phyloP scores from a whole-genome alignment of 2,113 vertebrate genomes.

The Vireo altiloquus region DNA sequence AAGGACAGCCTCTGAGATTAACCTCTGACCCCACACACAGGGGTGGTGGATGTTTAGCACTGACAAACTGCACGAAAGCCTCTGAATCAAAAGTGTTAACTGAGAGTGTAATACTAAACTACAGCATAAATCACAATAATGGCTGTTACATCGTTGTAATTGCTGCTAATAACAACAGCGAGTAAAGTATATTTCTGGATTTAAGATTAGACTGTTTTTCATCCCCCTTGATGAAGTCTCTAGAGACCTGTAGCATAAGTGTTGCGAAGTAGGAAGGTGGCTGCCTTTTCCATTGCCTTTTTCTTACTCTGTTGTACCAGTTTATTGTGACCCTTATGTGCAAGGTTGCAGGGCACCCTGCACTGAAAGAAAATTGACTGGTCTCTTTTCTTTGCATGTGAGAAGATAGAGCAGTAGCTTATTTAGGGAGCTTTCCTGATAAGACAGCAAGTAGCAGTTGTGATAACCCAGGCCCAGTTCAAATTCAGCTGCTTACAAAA shows the following conservation, averaged over 20 bases:
- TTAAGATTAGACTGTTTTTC: background rate
- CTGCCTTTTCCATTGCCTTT: background rate
- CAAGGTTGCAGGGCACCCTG: background rate
- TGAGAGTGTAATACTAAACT: background rate
- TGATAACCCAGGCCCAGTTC: background rate
- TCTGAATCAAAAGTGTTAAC: background rate
- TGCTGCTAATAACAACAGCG: background rate
- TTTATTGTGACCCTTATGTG: background rate
- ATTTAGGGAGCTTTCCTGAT: conserved; percentile 42
- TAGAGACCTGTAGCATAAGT: background rate
- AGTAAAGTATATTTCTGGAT: background rate
- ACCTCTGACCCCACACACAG: background rate
- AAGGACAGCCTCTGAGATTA: conserved; percentile 3
- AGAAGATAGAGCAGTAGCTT: background rate
- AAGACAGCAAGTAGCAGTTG: background rate
- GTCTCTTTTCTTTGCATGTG: background rate
- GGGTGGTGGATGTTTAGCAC: background rate
- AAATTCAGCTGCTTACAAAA: background rate
- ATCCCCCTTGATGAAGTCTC: background rate
- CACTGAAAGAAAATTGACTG: background rate
- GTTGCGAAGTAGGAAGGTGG: background rate
- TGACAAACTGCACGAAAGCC: background rate
- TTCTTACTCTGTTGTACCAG: background rate
- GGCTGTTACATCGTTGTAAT: background rate
- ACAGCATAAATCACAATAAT: background rate